Evolutionary conservation across 2,888 invertebrate genomes (phyloP).

Genomic region (Polydrusus pterygomalis): DNA sequence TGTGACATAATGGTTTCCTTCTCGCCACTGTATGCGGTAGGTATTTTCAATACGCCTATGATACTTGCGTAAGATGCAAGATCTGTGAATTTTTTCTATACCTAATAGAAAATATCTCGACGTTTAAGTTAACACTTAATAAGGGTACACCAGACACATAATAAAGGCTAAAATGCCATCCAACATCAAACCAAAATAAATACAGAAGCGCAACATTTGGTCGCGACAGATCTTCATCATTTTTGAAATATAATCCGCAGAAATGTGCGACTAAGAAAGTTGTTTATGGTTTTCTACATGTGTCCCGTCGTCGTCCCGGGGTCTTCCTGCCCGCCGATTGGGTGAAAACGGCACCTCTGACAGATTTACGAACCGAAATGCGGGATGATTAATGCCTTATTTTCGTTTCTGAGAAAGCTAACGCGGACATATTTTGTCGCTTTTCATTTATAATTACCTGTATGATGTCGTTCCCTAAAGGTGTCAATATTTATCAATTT

Average conservation of each 20-base stretch:
- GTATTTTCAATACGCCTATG: no score
- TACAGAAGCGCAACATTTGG: conserved; percentile 40
- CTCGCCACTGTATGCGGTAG: no score
- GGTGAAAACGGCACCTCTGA: conserved; percentile 49
- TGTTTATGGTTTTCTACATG: conserved; percentile 55
- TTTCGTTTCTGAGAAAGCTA: conserved; percentile 48
- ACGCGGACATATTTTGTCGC: conserved; percentile 48
- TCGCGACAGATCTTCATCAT: conserved; percentile 35
- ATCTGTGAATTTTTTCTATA: no score
- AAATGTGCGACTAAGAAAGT: conserved; percentile 49
- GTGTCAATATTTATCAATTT: background rate
- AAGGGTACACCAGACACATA: no score
- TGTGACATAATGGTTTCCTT: no score
- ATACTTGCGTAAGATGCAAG: no score
- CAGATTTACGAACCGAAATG: conserved; percentile 52
- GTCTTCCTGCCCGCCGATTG: conserved; percentile 43
- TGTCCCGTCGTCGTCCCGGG: conserved; percentile 31
- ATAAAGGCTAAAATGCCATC: no score
- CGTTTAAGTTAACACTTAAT: no score
- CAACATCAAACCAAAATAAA: background rate
- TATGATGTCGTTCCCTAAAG: background rate
- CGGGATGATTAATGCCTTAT: conserved; percentile 47
- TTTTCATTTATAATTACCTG: conserved; percentile 9
- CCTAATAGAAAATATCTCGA: no score
- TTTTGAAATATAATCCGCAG: conserved; percentile 46